Conservation (phyloP, 2,888 invertebrate genomes). For the Celastrina argiolus region DNA sequence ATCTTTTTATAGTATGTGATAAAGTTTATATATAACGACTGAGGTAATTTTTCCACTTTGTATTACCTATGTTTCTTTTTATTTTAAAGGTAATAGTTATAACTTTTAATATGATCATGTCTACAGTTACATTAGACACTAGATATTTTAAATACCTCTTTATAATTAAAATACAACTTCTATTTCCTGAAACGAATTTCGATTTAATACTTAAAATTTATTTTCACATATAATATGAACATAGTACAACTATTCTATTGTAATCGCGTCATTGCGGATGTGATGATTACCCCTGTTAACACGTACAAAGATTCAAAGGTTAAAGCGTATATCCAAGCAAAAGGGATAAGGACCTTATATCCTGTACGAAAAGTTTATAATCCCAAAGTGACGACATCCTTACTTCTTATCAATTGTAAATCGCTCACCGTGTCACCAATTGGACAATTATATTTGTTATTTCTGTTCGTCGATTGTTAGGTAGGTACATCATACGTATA, state of each 20-base stretch:
- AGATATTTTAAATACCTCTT: no score
- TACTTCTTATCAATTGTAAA: background rate
- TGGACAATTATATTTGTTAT: constrained; percentile 12
- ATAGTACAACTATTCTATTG: constrained; percentile 10
- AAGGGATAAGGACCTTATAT: constrained; percentile 4
- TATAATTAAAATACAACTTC: no score
- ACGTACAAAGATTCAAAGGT: constrained; percentile 15
- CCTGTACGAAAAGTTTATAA: constrained; percentile 20
- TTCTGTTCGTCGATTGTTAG: no score
- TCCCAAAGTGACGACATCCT: background rate
- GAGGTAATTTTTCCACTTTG: no score
- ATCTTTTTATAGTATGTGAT: no score
- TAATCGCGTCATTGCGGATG: constrained; percentile 17
- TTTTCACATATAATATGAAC: constrained; percentile 10
- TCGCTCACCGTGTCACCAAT: background rate
- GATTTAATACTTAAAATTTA: background rate
- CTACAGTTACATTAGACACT: no score
- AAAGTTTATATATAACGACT: no score
- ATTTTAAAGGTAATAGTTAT: no score
- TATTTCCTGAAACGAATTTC: no score
- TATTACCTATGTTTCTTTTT: no score
- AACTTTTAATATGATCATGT: no score
- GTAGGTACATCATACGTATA: no score
- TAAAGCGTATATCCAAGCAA: background rate
- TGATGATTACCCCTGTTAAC: constrained; percentile 13